Conservation (phyloP, 2,888 invertebrate species). For the Lithosia quadra region DNA sequence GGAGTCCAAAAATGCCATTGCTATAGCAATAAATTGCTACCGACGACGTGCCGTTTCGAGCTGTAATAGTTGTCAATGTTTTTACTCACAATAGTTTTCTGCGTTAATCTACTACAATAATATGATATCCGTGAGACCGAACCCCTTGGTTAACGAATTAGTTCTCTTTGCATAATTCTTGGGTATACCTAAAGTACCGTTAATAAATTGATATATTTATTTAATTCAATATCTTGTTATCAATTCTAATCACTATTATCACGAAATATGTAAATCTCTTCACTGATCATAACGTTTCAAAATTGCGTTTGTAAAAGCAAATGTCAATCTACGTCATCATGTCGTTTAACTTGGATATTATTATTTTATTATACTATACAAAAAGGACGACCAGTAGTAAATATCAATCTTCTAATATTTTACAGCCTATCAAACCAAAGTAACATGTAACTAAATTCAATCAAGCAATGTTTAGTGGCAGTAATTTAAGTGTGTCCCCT, state of each 20-base stretch:
- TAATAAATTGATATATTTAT: background rate
- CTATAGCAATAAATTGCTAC: conserved; percentile 76
- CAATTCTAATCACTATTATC: background rate
- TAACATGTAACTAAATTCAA: conserved; percentile 48
- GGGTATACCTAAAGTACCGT: background rate
- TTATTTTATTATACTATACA: background rate
- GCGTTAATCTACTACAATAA: conserved; percentile 57
- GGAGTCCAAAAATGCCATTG: conserved; percentile 72
- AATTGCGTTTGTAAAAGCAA: background rate
- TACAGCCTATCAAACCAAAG: conserved; percentile 19
- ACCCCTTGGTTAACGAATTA: conserved; percentile 37
- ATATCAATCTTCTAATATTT: conserved; percentile 11
- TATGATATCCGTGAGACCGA: conserved; percentile 43
- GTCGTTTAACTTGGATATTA: background rate
- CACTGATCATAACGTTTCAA: background rate
- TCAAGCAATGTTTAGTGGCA: conserved; percentile 59
- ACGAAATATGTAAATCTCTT: background rate
- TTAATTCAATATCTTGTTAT: background rate
- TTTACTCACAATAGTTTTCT: conserved; percentile 73
- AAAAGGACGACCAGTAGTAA: conserved; percentile 7
- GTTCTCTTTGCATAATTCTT: background rate
- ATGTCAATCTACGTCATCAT: background rate
- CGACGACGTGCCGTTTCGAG: conserved; percentile 62
- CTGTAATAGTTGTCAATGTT: conserved; percentile 63
- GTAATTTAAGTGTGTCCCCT: conserved; percentile 59